Conservation (phyloP, 2,797 vertebrate species). For the Thalassophryne amazonica region DNA sequence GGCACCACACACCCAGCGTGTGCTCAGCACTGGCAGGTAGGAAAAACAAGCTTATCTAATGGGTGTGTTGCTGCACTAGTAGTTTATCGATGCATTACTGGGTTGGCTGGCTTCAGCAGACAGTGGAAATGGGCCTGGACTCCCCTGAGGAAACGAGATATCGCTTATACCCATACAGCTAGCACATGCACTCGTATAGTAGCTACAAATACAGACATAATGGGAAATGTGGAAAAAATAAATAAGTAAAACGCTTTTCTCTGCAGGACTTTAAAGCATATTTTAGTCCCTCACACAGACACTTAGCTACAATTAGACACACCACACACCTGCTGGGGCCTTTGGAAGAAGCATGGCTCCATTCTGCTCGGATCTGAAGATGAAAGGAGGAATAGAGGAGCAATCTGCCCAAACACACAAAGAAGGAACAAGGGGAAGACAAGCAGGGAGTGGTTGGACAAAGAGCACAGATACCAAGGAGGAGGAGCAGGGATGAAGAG, state of each 20-base stretch:
- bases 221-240: conserved; percentile 25
- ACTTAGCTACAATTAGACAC: conserved; percentile 59
- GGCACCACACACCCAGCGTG: conserved; percentile 10
- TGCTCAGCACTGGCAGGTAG: conserved; percentile 47
- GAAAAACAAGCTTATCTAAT: conserved; percentile 14
- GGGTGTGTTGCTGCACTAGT: conserved; percentile 49
- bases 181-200: conserved; percentile 22
- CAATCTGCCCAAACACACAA: conserved; percentile 33
- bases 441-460: conserved; percentile 23
- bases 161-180: conserved; percentile 29
- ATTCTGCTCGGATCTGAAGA: conserved; percentile 46
- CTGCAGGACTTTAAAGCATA: conserved; percentile 42
- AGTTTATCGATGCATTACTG: conserved; percentile 73
- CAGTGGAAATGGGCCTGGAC: conserved; percentile 69
- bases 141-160: conserved; percentile 69
- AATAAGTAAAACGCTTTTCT: conserved; percentile 9
- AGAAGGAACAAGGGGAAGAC: conserved; percentile 23
- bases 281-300: conserved; percentile 45
- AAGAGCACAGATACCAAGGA: conserved; percentile 43
- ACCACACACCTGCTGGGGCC: conserved; percentile 64
- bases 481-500: conserved; percentile 39
- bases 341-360: conserved; percentile 50
- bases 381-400: conserved; percentile 46
- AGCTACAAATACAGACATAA: conserved; percentile 26
- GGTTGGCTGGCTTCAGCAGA: conserved; percentile 62